Percentiles rank a stretch among this genome's conserved stretches.
Evolutionary conservation across 2,888 invertebrate species (phyloP).

Genomic region (Eristalis tenax): DNA sequence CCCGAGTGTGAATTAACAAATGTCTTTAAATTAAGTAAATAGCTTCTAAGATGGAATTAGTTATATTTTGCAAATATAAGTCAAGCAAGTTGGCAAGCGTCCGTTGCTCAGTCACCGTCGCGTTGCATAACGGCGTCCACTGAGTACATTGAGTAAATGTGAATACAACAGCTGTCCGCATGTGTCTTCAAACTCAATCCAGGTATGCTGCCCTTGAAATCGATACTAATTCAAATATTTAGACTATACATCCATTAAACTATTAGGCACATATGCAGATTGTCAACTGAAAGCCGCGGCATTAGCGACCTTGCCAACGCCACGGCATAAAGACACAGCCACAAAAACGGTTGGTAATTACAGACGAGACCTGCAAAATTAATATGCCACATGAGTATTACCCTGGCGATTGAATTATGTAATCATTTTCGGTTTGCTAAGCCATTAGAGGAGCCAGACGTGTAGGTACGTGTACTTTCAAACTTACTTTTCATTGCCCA

Average conservation of each 20-base stretch:
- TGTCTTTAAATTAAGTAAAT: background rate
- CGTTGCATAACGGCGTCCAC: conserved; percentile 15
- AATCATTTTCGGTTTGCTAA: conserved; percentile 34
- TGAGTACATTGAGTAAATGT: background rate
- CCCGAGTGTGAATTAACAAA: too few relatives aligned
- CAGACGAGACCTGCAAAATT: conserved; percentile 38
- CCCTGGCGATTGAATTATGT: conserved; percentile 40
- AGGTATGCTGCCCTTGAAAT: conserved; percentile 59
- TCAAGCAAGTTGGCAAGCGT: background rate
- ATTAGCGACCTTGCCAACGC: conserved; percentile 31
- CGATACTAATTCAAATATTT: conserved; percentile 64
- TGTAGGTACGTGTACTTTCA: background rate
- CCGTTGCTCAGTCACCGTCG: conserved; percentile 13
- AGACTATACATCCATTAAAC: conserved; percentile 53
- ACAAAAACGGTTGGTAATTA: conserved; percentile 62
- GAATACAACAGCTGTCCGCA: conserved; percentile 29
- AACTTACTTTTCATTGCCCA: conserved; percentile 80
- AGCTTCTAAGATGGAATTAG: background rate
- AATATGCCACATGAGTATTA: conserved; percentile 57
- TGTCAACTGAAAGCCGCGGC: conserved; percentile 48
- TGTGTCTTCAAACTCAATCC: conserved; percentile 14
- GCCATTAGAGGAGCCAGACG: conserved; percentile 10
- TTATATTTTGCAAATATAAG: background rate
- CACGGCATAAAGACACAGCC: conserved; percentile 30
- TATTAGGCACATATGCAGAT: conserved; percentile 50